Evolutionary conservation across 2,113 vertebrate species (phyloP), one percentile per base, ranked within the genome.

Genomic region (Suricata suricatta): DNA sequence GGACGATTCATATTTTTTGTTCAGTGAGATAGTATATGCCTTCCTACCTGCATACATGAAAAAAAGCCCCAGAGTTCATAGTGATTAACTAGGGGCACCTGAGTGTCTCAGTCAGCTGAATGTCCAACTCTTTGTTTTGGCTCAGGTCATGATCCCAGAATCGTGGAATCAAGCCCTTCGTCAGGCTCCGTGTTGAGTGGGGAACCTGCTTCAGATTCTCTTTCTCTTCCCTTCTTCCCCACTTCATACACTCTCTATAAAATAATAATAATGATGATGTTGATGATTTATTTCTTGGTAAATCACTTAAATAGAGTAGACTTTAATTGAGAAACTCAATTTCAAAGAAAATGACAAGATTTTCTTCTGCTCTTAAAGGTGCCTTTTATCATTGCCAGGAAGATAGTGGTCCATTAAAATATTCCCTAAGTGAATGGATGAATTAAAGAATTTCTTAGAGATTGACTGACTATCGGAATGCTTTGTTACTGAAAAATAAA

Each of bases 341-440:
- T 64, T 88, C 29, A 71, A 54, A 74, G 57, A 82, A 96, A 97
- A 85, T 69, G 1, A 69, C 14, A 86, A 38, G 15, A 10, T 69
- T 66, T 81, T 64, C 19, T 84, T 96, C 12, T 93, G 90, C 84
- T 82, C 35, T 81, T 60, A 89, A 96, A 80, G 68, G 44, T 88
- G 52, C 9, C 21, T 96, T 88, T 3, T 71, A 29, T 89, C 2
- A 52, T 50, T 76, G 35, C 44, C 5, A 83, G 47, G 16, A 12
- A 54, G 17, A 57, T 29, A 92, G 38, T 83, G 66, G 33, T 79
- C 23, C 25, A 92, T 97, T 88, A 84, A 96, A 88, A 88, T 91
- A 84, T 66, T 66, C 44, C 27, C 17, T 47, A 44, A 60, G 16
- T 74, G 31, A 88, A 64, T 92, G 9, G 83, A 79, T 54, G 21